A percentile compares a stretch with the other conserved stretches of the same genome.
phyloP scores from a whole-genome alignment of 2,797 vertebrate species.

The Bufotes viridis region DNA sequence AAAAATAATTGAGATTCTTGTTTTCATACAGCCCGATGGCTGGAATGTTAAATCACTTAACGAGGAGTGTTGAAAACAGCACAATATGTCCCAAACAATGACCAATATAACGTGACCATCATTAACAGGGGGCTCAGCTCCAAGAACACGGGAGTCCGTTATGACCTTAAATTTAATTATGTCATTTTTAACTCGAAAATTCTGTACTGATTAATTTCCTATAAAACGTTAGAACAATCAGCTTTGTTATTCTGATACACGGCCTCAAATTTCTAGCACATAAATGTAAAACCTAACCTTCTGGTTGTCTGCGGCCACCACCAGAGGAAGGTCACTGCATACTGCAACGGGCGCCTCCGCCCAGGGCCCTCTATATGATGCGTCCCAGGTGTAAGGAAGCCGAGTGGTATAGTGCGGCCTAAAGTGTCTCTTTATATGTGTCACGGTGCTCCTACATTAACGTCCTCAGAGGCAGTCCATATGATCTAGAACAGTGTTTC shows the following conservation, averaged over 20 bases:
- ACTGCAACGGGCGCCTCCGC: too few relatives aligned
- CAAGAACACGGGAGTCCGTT: not conserved
- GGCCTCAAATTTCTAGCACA: not conserved
- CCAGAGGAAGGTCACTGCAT: too few relatives aligned
- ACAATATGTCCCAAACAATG: slow-evolving; percentile 16
- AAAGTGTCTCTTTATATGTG: too few relatives aligned
- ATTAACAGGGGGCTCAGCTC: not conserved
- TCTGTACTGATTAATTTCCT: not conserved
- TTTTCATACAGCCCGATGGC: slow-evolving; percentile 27
- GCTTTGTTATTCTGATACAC: not conserved
- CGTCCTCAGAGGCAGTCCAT: too few relatives aligned
- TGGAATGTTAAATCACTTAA: slow-evolving; percentile 56
- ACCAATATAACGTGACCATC: slow-evolving; percentile 9
- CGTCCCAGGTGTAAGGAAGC: too few relatives aligned
- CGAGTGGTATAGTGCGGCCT: too few relatives aligned
- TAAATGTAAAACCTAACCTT: too few relatives aligned
- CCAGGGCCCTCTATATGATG: too few relatives aligned
- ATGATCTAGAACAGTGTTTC: too few relatives aligned
- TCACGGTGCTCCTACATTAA: too few relatives aligned
- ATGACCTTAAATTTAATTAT: not conserved
- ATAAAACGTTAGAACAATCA: not conserved
- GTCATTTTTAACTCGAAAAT: not conserved
- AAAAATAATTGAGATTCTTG: slow-evolving; percentile 34
- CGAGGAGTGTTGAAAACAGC: slow-evolving; percentile 15
- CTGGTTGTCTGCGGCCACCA: too few relatives aligned